A percentile compares a stretch with the other conserved stretches of the same genome.
Evolutionary conservation across 2,888 invertebrate species (phyloP).

Genomic region (Megamerina dolium): DNA sequence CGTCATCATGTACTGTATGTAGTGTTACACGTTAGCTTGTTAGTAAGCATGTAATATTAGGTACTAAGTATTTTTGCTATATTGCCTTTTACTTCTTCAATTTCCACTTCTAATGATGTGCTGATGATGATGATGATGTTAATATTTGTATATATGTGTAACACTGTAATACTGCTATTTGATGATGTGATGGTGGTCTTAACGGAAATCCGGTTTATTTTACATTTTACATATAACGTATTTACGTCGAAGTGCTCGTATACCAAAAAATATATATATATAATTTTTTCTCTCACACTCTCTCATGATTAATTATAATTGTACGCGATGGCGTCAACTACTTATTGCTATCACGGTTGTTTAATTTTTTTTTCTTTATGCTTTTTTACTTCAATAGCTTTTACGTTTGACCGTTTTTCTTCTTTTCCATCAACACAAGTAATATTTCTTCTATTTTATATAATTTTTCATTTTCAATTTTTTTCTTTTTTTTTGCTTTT

Average conservation of each 20-base stretch:
- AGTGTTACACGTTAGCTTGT: background rate
- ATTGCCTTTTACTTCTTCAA: too few relatives aligned
- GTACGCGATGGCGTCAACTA: background rate
- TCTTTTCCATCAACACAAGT: background rate
- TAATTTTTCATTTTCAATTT: too few relatives aligned
- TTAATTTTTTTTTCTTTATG: slow-evolving; percentile 5
- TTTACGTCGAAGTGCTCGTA: too few relatives aligned
- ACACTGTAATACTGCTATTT: too few relatives aligned
- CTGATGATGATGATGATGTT: too few relatives aligned
- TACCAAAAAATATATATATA: too few relatives aligned
- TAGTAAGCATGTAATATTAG: too few relatives aligned
- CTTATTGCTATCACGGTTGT: background rate
- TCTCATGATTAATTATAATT: slow-evolving; percentile 12
- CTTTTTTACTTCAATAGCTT: slow-evolving; percentile 16
- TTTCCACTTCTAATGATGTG: too few relatives aligned
- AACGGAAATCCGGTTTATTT: slow-evolving; percentile 4
- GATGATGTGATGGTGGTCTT: too few relatives aligned
- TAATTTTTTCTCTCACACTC: background rate
- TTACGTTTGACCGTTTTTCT: background rate
- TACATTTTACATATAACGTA: background rate
- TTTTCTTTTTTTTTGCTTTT: too few relatives aligned
- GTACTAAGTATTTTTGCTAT: slow-evolving; percentile 6
- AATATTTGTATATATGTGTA: too few relatives aligned
- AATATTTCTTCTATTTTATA: too few relatives aligned
- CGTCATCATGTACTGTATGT: background rate